phyloP scores from a whole-genome alignment of 2,113 vertebrate species.

The Columbina picui region DNA sequence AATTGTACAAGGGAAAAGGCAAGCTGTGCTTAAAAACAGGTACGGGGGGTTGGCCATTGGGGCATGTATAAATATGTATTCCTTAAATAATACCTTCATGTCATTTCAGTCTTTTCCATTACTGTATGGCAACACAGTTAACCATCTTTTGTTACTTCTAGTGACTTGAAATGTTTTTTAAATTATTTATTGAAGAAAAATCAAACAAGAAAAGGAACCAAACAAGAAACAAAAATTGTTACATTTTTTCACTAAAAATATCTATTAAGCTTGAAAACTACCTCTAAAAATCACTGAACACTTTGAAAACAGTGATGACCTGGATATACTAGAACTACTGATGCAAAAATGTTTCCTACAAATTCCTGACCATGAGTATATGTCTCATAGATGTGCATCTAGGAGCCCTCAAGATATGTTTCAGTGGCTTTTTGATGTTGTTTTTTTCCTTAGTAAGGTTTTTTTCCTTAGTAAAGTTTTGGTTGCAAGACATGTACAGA shows the following conservation, averaged over 20 bases:
- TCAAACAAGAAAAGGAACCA: not conserved
- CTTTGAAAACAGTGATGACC: not conserved
- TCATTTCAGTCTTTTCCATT: not conserved
- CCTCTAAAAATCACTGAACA: not conserved
- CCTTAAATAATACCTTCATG: not conserved
- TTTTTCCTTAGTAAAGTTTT: not conserved
- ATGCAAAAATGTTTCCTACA: not conserved
- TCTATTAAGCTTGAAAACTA: not conserved
- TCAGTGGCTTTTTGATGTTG: not conserved
- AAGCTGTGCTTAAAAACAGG: not conserved
- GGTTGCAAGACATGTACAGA: not conserved
- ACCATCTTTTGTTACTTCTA: not conserved
- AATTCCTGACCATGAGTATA: not conserved
- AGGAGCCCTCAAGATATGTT: not conserved
- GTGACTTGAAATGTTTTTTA: not conserved
- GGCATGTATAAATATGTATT: not conserved
- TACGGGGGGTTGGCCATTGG: not conserved
- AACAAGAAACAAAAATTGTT: not conserved
- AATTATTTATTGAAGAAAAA: not conserved
- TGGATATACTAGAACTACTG: not conserved
- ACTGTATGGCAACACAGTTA: not conserved
- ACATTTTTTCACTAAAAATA: not conserved
- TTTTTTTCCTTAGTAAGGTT: not conserved
- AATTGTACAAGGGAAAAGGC: not conserved
- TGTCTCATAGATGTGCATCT: not conserved